phyloP scores from a whole-genome alignment of 2,113 vertebrate genomes.

The Willisornis vidua region DNA sequence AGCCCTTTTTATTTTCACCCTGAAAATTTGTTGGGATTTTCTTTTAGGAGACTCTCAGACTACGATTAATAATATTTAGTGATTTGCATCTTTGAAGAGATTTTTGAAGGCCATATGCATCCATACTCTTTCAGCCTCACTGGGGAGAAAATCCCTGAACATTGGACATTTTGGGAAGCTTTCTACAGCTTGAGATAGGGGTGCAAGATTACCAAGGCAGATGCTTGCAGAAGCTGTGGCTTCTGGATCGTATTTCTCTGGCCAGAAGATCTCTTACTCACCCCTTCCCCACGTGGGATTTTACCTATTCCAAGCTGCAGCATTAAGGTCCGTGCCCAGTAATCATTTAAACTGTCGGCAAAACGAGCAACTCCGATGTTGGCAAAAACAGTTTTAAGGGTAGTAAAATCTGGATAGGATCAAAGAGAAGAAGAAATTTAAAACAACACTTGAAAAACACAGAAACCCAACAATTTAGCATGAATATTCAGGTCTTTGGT shows the following conservation, averaged over 20 bases:
- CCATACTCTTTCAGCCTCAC: neutral
- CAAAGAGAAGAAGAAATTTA: neutral
- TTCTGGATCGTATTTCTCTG: neutral
- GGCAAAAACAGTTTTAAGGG: neutral
- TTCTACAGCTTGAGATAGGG: neutral
- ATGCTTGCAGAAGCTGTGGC: neutral
- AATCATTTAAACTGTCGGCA: neutral
- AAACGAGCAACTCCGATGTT: neutral
- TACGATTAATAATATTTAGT: neutral
- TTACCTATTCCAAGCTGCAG: neutral
- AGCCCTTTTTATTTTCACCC: neutral
- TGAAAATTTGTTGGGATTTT: neutral
- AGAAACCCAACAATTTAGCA: conserved; percentile 23
- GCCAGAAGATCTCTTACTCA: neutral
- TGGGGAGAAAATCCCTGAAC: neutral
- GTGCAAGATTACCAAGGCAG: neutral
- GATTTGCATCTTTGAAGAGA: neutral
- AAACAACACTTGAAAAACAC: neutral
- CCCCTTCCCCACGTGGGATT: neutral
- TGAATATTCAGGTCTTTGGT: conserved; percentile 6
- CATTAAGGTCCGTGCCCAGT: fast-evolving
- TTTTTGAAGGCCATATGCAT: neutral
- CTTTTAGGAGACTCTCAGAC: neutral
- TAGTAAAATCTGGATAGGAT: neutral
- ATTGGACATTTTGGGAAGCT: neutral